Evolutionary conservation across 37 sponge, comb jelly and placozoan genomes (phyloP).

Genomic region (Halisarca cf. caerulea): DNA sequence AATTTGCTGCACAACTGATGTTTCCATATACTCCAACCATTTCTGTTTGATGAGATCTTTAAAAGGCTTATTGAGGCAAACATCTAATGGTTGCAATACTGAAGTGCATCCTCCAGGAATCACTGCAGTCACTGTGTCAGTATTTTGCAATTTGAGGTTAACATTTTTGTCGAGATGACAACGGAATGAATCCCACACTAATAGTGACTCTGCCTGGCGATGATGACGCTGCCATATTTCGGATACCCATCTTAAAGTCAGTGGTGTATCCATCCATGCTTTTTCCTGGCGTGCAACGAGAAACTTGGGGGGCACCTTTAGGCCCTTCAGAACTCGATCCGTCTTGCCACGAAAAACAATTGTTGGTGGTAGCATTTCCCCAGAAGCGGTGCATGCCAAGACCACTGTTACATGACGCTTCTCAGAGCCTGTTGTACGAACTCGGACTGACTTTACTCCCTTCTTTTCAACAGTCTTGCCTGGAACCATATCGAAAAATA

Average conservation of each 20-base stretch:
- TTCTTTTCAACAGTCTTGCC: not conserved
- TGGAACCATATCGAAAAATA: not conserved
- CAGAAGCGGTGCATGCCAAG: not conserved
- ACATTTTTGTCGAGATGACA: not conserved
- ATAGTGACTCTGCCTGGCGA: not conserved
- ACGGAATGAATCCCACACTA: not conserved
- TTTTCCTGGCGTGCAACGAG: not conserved
- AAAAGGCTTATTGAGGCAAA: not conserved
- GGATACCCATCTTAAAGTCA: not conserved
- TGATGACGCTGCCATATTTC: not conserved
- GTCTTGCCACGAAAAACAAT: not conserved
- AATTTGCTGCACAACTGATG: not conserved
- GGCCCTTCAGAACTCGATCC: not conserved
- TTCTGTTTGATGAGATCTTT: not conserved
- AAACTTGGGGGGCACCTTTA: not conserved
- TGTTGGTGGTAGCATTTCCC: not conserved
- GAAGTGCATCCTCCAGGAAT: not conserved
- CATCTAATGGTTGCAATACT: not conserved
- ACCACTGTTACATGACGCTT: not conserved
- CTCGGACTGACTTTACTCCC: not conserved
- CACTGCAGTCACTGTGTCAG: not conserved
- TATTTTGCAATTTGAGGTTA: not conserved
- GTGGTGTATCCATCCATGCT: not conserved
- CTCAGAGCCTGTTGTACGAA: not conserved
- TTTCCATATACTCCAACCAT: not conserved